A percentile compares a stretch with the other conserved stretches of the same genome.
phyloP scores from a whole-genome alignment of 2,113 vertebrate species.

The zebrafish (Danio rerio) region GRCz12tu NC_133188.1:14885501-14886000 shows the following conservation, averaged over 20 bases:
- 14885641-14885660: neutral
- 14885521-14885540: neutral
- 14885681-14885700: too few species aligned
- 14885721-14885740: too few species aligned
- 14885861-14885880: neutral
- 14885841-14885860: neutral
- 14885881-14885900: neutral
- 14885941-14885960: neutral
- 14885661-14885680: neutral
- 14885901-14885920: neutral
- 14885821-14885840: neutral
- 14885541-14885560: neutral
- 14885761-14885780: neutral
- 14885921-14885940: neutral
- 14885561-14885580: neutral
- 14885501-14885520: constrained; percentile 2
- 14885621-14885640: neutral
- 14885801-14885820: neutral
- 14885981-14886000: constrained; percentile 12
- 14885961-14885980: neutral
- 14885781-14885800: neutral
- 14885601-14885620: neutral
- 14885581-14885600: neutral
- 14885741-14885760: too few species aligned
- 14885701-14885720: too few species aligned